Percentiles rank a stretch among this genome's conserved stretches.
phyloP scores from a whole-genome alignment of 1,140 invertebrate genomes.

The Cryptotermes secundus region DNA sequence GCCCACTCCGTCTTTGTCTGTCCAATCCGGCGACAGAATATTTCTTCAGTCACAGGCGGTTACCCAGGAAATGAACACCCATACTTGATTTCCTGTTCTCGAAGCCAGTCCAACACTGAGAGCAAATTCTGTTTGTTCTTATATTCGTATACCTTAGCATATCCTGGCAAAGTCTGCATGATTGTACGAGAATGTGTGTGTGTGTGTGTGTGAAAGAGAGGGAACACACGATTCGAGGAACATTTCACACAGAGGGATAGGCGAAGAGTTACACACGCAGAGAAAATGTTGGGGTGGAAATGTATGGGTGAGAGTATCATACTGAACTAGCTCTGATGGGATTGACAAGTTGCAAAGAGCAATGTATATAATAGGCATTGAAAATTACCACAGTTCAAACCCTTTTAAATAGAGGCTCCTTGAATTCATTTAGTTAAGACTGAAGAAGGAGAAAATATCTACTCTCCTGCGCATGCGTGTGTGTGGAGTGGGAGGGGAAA shows the following conservation, averaged over 20 bases:
- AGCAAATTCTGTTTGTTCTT: background rate
- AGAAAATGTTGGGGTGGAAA: background rate
- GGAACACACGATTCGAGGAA: background rate
- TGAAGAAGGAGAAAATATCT: too few relatives aligned
- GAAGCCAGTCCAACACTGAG: background rate
- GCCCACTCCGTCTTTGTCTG: background rate
- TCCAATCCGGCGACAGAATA: background rate
- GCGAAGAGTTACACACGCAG: background rate
- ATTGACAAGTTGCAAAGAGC: background rate
- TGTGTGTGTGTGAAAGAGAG: too few relatives aligned
- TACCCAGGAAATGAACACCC: background rate
- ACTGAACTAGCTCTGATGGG: background rate
- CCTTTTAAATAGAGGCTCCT: background rate
- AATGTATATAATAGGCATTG: background rate
- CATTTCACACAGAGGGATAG: background rate
- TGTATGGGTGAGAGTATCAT: background rate
- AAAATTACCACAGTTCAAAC: background rate
- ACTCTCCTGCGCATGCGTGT: too few relatives aligned
- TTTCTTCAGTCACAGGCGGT: conserved; percentile 11
- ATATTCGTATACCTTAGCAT: background rate
- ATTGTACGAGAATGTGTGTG: background rate
- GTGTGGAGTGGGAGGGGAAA: too few relatives aligned
- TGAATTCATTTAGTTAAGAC: background rate
- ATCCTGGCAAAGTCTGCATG: background rate
- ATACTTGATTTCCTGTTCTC: background rate